Evolutionary conservation across 2,888 invertebrate species (phyloP).

Genomic region (Thalpophila matura): DNA sequence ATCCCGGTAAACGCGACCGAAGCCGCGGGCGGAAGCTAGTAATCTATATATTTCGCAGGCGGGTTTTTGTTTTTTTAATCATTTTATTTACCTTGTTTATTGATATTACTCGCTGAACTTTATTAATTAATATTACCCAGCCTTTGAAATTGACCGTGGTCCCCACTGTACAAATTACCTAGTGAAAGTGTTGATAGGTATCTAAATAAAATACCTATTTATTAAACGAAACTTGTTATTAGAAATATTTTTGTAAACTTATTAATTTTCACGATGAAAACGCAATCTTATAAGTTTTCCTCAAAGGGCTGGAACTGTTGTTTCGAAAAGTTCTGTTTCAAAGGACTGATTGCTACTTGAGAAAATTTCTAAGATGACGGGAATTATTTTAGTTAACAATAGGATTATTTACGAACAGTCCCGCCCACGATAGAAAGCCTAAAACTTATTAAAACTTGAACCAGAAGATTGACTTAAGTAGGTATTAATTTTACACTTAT

Average conservation of each 20-base stretch:
- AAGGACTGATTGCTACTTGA: slow-evolving; percentile 53
- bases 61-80: no score
- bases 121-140: no score
- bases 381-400: slow-evolving; percentile 23
- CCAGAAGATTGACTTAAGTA: no score
- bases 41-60: no score
- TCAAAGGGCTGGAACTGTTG: slow-evolving; percentile 63
- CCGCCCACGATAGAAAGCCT: not conserved
- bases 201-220: no score
- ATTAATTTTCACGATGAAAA: slow-evolving; percentile 36
- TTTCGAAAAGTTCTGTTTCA: slow-evolving; percentile 51
- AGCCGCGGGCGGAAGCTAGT: no score
- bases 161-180: not conserved
- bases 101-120: no score
- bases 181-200: not conserved
- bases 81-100: no score
- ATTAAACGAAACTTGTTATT: slow-evolving; percentile 22
- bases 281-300: slow-evolving; percentile 57
- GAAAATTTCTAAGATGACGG: slow-evolving; percentile 19
- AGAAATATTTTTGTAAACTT: no score
- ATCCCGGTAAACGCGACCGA: no score
- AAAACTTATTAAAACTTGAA: not conserved
- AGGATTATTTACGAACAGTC: slow-evolving; percentile 3
- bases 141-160: not conserved
- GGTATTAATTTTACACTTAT: no score